Conservation (phyloP, 2,888 invertebrate species). For the Leptinotarsa tumamoca region DNA sequence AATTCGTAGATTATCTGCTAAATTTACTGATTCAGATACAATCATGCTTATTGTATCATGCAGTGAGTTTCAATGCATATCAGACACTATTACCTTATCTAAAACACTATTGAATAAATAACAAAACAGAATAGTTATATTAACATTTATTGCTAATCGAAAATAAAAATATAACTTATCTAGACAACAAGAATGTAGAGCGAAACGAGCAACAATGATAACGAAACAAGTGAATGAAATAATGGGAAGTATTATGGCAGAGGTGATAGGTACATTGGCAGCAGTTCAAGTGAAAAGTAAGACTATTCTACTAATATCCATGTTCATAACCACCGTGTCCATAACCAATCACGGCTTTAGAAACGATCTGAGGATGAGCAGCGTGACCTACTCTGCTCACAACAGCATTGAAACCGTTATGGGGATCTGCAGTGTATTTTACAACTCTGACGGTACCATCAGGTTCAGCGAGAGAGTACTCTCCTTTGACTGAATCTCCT, state of each 20-base stretch:
- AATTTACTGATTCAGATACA: too few species aligned
- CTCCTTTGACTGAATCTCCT: conserved; percentile 73
- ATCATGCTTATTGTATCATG: too few species aligned
- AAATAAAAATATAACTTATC: conserved; percentile 34
- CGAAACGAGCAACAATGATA: conserved; percentile 29
- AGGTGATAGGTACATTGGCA: conserved; percentile 14
- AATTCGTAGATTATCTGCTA: too few species aligned
- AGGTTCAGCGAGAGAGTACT: conserved; percentile 74
- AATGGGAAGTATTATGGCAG: conserved; percentile 26
- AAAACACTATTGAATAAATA: not conserved
- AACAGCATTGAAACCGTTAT: conserved; percentile 73
- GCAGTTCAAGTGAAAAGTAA: not conserved
- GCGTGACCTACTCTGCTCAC: conserved; percentile 68
- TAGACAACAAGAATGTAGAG: conserved; percentile 40
- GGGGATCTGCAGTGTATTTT: conserved; percentile 74
- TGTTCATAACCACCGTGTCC: conserved; percentile 9
- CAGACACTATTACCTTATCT: not conserved
- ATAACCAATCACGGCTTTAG: conserved; percentile 30
- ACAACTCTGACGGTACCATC: conserved; percentile 75
- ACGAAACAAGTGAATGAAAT: conserved; percentile 2
- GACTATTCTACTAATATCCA: conserved; percentile 16
- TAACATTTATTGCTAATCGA: conserved; percentile 41
- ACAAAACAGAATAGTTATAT: not conserved
- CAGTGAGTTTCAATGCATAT: too few species aligned
- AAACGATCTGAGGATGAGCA: conserved; percentile 49